Conservation (phyloP, 2,888 invertebrate species). For the Drosophila macrospina region DNA sequence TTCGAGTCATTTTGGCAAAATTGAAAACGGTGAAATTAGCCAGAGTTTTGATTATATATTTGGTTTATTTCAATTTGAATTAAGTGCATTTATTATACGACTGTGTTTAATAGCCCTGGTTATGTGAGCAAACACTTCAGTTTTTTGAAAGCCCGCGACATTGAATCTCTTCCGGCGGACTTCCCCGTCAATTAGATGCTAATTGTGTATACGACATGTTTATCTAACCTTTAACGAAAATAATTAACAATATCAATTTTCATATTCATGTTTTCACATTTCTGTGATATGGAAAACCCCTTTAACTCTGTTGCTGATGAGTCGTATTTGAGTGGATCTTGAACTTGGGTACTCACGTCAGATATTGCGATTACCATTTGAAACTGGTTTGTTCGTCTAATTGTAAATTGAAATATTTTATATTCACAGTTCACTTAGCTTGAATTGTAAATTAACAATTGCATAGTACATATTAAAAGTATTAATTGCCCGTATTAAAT, state of each 20-base stretch:
- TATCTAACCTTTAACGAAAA: constrained; percentile 16
- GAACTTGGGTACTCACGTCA: constrained; percentile 19
- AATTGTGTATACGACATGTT: constrained; percentile 27
- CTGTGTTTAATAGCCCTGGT: constrained; percentile 14
- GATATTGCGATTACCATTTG: constrained; percentile 37
- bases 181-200: constrained; percentile 48
- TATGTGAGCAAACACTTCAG: constrained; percentile 17
- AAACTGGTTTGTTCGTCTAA: constrained; percentile 51
- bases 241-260: constrained; percentile 10
- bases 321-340: constrained; percentile 30
- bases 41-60: constrained; percentile 29
- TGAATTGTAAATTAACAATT: constrained; percentile 48
- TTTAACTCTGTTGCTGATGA: constrained; percentile 30
- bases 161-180: constrained; percentile 39
- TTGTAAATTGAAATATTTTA: constrained; percentile 19
- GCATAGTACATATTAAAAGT: constrained; percentile 28
- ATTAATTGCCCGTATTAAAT: constrained; percentile 26
- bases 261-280: constrained; percentile 32
- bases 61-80: constrained; percentile 32
- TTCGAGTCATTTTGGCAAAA: constrained; percentile 5
- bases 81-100: constrained; percentile 35
- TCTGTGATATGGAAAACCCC: constrained; percentile 54
- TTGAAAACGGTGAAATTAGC: constrained; percentile 50
- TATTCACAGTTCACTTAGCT: constrained; percentile 19
- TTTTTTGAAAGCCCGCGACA: constrained; percentile 19